Base-by-base conservation (phyloP, 2,797 vertebrate species). In the Artibeus jamaicensis region DNA sequence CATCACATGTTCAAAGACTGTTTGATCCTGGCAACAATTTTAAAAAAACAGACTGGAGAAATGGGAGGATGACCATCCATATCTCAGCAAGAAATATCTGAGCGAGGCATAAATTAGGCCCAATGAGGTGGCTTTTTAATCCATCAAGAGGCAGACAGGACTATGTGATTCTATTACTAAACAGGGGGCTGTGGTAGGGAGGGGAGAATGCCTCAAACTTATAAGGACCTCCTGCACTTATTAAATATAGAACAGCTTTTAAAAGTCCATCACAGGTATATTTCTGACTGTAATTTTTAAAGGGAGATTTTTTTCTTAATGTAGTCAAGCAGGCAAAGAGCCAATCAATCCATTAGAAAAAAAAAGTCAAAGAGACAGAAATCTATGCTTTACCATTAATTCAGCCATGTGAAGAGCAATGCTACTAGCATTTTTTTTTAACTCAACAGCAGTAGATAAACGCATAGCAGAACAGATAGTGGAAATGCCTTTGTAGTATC, bases 181-280 rank as follows among this genome's bases (percentile, higher is more conserved):
- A 90, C 32, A 46, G 93, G 22, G 26, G 53, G 1, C 12, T 87
- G 26, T 62, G 73, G 71, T 44, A 76, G 18, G 71, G 29, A 92
- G 34, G 39, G 44, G 46, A 92, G 59, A 96, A 68, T 21, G 59
- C 70, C 82, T 83, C 74, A 77, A 95, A 97, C 62, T 93, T 93
- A 18, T 0, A 84, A 97, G 67, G 79, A 70, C 67, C 73, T 94
- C 57, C 73, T 62, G 53, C 9, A 89, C 87, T 97, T 97, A 97
- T 97, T 95, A 97, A 97, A 97, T 94, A 97, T 95, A 95, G 96
- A 98, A 95, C 48, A 97, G 95, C 94, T 97, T 97, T 98, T 97
- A 95, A 97, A 96, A 97, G 94, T 94, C 91, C 95, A 98, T 96
- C 95, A 90, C 94, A 98, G 96, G 96, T 97, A 88, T 92, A 95